Evolutionary conservation across 1,140 invertebrate genomes (phyloP), one percentile per base, ranked within the genome.

Genomic region (Glossosoma conforme): DNA sequence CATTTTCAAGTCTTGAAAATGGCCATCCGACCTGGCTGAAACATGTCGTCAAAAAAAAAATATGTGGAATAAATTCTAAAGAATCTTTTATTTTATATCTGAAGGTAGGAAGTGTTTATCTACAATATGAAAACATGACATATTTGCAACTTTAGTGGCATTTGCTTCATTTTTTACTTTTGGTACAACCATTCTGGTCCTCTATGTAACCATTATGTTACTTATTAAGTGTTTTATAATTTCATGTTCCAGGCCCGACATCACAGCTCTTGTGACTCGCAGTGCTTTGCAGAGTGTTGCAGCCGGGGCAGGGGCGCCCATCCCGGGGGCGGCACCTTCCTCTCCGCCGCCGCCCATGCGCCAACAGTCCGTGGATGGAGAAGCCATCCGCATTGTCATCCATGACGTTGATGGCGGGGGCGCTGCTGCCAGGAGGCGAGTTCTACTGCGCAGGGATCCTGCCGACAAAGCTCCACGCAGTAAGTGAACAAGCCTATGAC

Each of bases 341-440:
- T 28, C 24, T 6, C 24, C 74, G 4, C 69, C 76, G 22, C 52
- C 28, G 8, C 46, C 48, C 3, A 30, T 52, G n/a, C 75, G 89
- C 17, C 88, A 91, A 63, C 86, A 86, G 56, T 88, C 90, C 13
- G 87, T 87, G 42, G 90, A 93, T 61, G 89, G 89, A 1, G 91
- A 94, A 69, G 89, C 87, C 37, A 93, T 94, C 57, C 86, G 90
- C 60, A 93, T 93, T 58, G 90, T 94, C 45, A 93, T 94, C 59
- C 89, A 93, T 62, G 91, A 94, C 62, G 89, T 93, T 14, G 90
- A 93, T 67, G 75, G 82, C 67, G 83, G 78, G 32, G 70, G 78
- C 44, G 73, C 80, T 57, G 73, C 80, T 58, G 73, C 85, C 32
- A 87, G 89, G 56, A 75, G 81, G 53, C 80, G 84, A 59, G 83